Evolutionary conservation across 2,797 vertebrate species (phyloP).

Genomic region (Halcyon smyrnensis): DNA sequence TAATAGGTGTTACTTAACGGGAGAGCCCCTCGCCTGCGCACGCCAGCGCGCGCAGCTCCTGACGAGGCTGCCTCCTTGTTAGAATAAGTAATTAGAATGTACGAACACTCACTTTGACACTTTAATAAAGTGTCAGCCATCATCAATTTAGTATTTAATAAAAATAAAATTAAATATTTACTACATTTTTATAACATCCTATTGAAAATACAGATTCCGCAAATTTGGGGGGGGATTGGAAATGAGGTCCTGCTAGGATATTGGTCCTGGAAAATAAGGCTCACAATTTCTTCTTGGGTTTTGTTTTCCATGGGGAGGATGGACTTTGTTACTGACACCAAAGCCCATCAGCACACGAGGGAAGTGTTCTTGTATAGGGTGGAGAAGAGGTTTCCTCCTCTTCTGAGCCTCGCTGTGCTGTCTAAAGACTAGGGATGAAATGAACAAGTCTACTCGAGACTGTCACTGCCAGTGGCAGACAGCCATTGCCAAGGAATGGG

Average conservation of each 20-base stretch:
- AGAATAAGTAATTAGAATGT: slow-evolving; percentile 86
- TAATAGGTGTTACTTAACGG: slow-evolving; percentile 98
- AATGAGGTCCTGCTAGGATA: not conserved
- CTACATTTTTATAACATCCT: slow-evolving; percentile 62
- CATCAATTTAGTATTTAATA: slow-evolving; percentile 81
- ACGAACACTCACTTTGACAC: slow-evolving; percentile 80
- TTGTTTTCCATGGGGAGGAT: not conserved
- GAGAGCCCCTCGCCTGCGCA: slow-evolving; percentile 80
- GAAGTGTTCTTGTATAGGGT: not conserved
- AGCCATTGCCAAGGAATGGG: not conserved
- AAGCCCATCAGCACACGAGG: not conserved
- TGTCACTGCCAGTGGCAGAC: not conserved
- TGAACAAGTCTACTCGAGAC: not conserved
- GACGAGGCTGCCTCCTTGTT: slow-evolving; percentile 80
- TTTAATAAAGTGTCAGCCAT: slow-evolving; percentile 85
- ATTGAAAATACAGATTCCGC: slow-evolving; percentile 57
- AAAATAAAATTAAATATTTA: slow-evolving; percentile 85
- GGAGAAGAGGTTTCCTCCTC: not conserved
- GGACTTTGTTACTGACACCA: not conserved
- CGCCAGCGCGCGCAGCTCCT: slow-evolving; percentile 68
- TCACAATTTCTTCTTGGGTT: not conserved
- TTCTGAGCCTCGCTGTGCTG: not conserved
- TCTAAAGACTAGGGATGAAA: not conserved
- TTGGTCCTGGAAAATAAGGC: not conserved
- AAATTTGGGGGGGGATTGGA: slow-evolving; percentile 42